Evolutionary conservation across 2,888 invertebrate species (phyloP).

Genomic region (Ornithoptera priamus): DNA sequence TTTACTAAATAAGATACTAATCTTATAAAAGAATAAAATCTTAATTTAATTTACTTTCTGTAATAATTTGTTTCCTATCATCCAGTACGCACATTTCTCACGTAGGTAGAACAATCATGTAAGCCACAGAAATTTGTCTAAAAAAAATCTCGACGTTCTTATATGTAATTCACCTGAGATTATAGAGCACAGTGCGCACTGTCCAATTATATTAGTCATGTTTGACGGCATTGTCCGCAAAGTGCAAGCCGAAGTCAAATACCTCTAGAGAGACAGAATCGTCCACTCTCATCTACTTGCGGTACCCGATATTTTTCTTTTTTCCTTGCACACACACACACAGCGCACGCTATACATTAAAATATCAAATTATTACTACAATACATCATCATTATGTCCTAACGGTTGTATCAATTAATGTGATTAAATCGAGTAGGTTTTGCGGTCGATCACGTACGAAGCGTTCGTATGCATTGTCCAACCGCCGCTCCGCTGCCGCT

Average conservation of each 20-base stretch:
- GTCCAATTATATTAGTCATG: constrained; percentile 64
- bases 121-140: constrained; percentile 48
- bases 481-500: constrained; percentile 31
- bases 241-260: constrained; percentile 50
- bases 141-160: constrained; percentile 48
- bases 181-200: constrained; percentile 52
- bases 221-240: constrained; percentile 58
- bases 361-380: constrained; percentile 75
- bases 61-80: not conserved
- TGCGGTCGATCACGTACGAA: constrained; percentile 66
- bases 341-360: constrained; percentile 57
- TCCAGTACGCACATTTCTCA: not conserved
- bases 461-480: constrained; percentile 51
- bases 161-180: constrained; percentile 65
- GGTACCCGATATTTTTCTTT: constrained; percentile 47
- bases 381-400: constrained; percentile 70
- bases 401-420: constrained; percentile 76
- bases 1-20: not conserved
- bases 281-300: constrained; percentile 45
- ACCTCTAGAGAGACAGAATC: constrained; percentile 39
- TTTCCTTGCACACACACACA: constrained; percentile 47
- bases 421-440: constrained; percentile 70
- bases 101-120: constrained; percentile 43
- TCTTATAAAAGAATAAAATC: not conserved
- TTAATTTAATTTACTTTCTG: not conserved